Evolutionary conservation across 2,113 vertebrate genomes (phyloP).

Genomic region (Callipepla squamata): DNA sequence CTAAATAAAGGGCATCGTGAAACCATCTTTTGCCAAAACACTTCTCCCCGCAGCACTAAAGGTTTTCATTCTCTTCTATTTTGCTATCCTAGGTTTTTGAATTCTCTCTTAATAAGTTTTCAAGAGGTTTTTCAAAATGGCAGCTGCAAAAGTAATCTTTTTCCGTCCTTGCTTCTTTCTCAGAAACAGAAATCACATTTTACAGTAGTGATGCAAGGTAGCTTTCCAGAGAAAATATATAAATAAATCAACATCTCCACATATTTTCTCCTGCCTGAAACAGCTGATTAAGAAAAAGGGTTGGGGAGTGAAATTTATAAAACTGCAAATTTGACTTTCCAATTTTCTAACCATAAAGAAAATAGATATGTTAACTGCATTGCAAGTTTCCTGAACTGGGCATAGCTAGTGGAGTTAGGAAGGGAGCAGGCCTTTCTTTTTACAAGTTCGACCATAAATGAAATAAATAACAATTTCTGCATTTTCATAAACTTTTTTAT

Average conservation of each 20-base stretch:
- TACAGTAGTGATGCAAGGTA: background rate
- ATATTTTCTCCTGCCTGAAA: background rate
- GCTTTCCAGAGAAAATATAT: background rate
- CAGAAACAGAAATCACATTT: background rate
- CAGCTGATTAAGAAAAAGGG: background rate
- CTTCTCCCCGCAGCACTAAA: background rate
- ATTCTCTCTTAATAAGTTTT: constrained; percentile 13
- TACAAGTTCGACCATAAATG: background rate
- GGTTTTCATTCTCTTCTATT: background rate
- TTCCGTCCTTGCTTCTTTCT: background rate
- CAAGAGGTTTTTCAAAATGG: constrained; percentile 33
- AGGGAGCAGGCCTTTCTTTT: background rate
- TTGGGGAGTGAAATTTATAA: fast-evolving
- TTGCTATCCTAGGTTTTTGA: background rate
- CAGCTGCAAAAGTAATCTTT: constrained; percentile 29
- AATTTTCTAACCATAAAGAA: background rate
- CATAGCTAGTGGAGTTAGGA: background rate
- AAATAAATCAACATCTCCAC: background rate
- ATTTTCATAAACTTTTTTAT: background rate
- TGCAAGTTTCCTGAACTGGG: background rate
- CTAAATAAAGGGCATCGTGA: background rate
- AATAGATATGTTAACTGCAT: fast-evolving
- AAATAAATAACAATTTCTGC: background rate
- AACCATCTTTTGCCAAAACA: background rate
- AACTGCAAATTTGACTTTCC: background rate